Evolutionary conservation across 2,888 invertebrate species (phyloP), one percentile per base, ranked within the genome.

Genomic region (Helicoverpa assulta): DNA sequence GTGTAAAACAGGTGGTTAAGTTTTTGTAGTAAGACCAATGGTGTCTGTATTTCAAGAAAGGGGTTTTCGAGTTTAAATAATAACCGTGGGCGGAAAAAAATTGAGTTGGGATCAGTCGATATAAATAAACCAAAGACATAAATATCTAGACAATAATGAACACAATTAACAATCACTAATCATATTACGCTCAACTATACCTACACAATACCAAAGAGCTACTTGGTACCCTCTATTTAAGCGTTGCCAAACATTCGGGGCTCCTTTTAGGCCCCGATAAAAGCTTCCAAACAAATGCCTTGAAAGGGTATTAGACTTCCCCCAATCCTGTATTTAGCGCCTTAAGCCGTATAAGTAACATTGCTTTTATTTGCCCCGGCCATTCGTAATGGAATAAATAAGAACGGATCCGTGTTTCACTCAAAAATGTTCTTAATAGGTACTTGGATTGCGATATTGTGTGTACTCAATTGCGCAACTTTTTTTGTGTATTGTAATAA

Each of bases 281-380:
- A 80, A 84, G 73, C 79, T 70, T 74, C 71, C 73, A 83, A 81
- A 77, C 75, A 79, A 80, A 83, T 75, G 78, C 78, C 70, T 74
- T 71, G 70, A 79, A 81, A 83, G 80, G 76, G 81, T 80, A 84
- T 84, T 84, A 82, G 75, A 19, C 72, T 71, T 67, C 56, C 63
- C 47, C 56, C 65, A 83, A 79, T 73, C 79, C 73, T 63, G 70
- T 78, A 69, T 76, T 82, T 73, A 79, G 67, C 76, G 79, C 79
- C 76, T 66, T 80, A 76, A 73, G 79, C 72, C 72, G 53, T 72
- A 67, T 81, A 78, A 81, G 79, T 81, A 78, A 75, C 71, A 61
- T 71, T 65, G 76, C 72, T 70, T 81, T 78, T 80, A 72, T 76
- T 81, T 78, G 60, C 33, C 26, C 50, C 68, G 70, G 70, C 55